Base-by-base conservation (phyloP, 2,888 invertebrate genomes). In the Dryocosmus kuriphilus region DNA sequence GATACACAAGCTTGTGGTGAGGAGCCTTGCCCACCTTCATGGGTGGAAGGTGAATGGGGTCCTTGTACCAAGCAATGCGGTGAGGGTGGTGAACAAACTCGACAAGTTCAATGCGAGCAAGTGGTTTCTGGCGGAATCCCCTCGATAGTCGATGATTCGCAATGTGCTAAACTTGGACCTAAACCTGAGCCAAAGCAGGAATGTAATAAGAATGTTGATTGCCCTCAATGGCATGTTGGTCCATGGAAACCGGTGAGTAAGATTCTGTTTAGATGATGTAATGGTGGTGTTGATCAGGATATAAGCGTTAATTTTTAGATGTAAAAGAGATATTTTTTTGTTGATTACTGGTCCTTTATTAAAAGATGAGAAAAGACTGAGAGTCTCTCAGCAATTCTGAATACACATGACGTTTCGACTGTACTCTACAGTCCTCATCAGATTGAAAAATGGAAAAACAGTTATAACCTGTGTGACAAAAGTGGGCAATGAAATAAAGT, bases 181-280 rank as follows among this genome's bases (percentile, higher is more conserved):
- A 96, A 96, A 87, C 97, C 97, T 0, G 92, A 93, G 7, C 93
- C 94, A 16, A 93, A 93, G 78, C 94, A 95, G 87, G 93, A 94
- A 76, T 98, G 98, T 91, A 97, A 97, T 90, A 93, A 94, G 76
- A 95, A 95, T 79, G 93, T 95, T 38, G 94, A 94, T 35, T 98
- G 98, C 89, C 97, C 98, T 0, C 93, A 94, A 74, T 99, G 98
- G 96, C 96, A 97, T 88, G 93, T 95, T 35, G 97, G 96, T 76
- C 96, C 96, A 7, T 99, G 99, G 99, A 96, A 95, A 89, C 96
- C 97, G 84, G 97, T 97, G 92, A 93, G 94, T 78, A 16, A 35
- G 3, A 73, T n/a, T 16, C 16, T 71, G n/a, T 30, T 27, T 5
- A 51, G n/a, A n/a, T n/a, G n/a, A n/a, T n/a, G n/a, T n/a, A n/a